Conservation (phyloP, 1,140 invertebrate species). For the Sinonovacula constricta region DNA sequence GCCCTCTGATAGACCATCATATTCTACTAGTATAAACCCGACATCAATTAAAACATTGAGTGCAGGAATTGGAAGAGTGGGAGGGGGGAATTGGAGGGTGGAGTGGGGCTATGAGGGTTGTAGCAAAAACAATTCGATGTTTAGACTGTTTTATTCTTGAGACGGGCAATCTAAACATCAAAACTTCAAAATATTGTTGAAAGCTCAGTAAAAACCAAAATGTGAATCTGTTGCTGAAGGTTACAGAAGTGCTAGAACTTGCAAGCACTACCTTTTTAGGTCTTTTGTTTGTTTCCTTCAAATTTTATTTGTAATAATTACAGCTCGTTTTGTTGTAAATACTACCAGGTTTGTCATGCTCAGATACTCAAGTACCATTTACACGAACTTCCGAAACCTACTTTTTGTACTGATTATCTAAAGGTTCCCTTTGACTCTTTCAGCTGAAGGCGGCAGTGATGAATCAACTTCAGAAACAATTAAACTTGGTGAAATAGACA, state of each 20-base stretch:
- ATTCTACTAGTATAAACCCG: too few relatives aligned
- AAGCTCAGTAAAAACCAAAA: too few relatives aligned
- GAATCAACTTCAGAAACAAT: constrained; percentile 9
- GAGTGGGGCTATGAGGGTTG: too few relatives aligned
- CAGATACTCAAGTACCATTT: constrained; percentile 14
- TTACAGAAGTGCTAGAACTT: constrained; percentile 12
- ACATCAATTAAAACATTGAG: too few relatives aligned
- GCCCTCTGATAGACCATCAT: too few relatives aligned
- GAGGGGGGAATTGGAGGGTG: too few relatives aligned
- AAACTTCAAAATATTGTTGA: too few relatives aligned
- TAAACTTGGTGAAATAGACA: constrained; percentile 4
- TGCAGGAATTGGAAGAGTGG: too few relatives aligned
- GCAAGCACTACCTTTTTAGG: not conserved
- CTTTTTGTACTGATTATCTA: constrained; percentile 1
- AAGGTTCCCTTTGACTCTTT: constrained; percentile 8
- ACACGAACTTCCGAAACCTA: not conserved
- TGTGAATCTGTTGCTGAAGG: not conserved
- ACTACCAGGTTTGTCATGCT: constrained; percentile 3
- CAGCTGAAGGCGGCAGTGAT: constrained; percentile 5
- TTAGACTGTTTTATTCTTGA: too few relatives aligned
- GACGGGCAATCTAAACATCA: too few relatives aligned
- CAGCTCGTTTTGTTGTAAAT: constrained; percentile 2
- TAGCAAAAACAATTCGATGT: too few relatives aligned
- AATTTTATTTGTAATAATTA: not conserved
- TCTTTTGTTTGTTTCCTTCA: constrained; percentile 6